A percentile compares a stretch with the other conserved stretches of the same genome.
Evolutionary conservation across 2,797 vertebrate genomes (phyloP).

Genomic region (Poecilia wingei): DNA sequence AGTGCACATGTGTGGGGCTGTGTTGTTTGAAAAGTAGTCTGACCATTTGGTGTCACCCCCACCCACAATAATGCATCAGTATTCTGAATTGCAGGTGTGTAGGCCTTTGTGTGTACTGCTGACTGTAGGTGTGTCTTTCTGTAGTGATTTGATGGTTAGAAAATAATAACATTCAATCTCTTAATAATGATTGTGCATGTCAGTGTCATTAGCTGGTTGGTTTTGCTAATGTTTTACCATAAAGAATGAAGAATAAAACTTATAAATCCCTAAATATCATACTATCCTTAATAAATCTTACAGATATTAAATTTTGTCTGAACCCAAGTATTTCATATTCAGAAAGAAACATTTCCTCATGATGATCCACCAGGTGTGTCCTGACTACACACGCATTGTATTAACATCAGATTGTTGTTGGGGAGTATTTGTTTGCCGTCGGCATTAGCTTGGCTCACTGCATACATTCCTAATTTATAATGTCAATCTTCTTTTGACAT

Average conservation of each 20-base stretch:
- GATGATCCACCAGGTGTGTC: not conserved
- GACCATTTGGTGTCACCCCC: not conserved
- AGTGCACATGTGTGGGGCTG: constrained; percentile 62
- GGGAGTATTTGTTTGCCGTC: constrained; percentile 34
- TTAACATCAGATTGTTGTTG: constrained; percentile 4
- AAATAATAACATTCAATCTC: too few species aligned
- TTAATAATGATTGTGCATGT: not conserved
- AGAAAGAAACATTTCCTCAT: not conserved
- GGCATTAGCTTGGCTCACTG: constrained; percentile 31
- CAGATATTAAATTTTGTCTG: not conserved
- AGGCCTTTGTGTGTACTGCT: not conserved
- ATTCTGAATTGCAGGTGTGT: not conserved
- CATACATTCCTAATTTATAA: constrained; percentile 55
- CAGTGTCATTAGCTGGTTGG: not conserved
- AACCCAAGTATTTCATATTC: not conserved
- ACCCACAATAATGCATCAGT: constrained; percentile 11
- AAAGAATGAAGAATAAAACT: not conserved
- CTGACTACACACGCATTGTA: not conserved
- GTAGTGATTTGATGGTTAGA: not conserved
- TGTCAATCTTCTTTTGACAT: constrained; percentile 69
- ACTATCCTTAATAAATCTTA: not conserved
- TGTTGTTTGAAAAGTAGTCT: constrained; percentile 39
- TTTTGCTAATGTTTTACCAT: not conserved
- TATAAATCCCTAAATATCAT: not conserved
- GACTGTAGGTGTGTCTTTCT: not conserved